Conservation (phyloP, 2,113 vertebrate genomes). For the Leiothrix lutea region DNA sequence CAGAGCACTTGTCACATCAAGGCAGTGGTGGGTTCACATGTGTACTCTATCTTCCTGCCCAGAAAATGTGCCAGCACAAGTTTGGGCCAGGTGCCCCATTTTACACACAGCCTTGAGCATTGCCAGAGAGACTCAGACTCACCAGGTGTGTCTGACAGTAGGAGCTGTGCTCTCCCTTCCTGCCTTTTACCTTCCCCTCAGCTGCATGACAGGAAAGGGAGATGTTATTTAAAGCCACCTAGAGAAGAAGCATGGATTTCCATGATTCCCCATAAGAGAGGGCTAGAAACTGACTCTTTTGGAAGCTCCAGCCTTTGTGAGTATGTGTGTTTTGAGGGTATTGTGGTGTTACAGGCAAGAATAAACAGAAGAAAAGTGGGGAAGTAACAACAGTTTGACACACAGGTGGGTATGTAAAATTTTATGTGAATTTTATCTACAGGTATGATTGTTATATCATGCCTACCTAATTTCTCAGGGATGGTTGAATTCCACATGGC, state of each 20-base stretch:
- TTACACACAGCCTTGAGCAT: neutral
- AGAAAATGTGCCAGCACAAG: neutral
- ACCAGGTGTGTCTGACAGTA: neutral
- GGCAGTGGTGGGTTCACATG: neutral
- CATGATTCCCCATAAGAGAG: neutral
- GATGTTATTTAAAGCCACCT: neutral
- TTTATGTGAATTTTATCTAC: neutral
- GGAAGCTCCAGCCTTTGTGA: neutral
- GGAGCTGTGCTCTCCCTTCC: neutral
- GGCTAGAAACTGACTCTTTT: accelerated
- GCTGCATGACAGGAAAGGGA: neutral
- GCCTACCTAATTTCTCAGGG: neutral
- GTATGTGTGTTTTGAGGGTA: neutral
- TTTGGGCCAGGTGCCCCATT: neutral
- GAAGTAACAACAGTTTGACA: neutral
- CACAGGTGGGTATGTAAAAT: accelerated
- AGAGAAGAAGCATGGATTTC: neutral
- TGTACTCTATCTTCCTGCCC: neutral
- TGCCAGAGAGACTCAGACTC: neutral
- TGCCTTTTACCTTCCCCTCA: neutral
- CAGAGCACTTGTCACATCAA: neutral
- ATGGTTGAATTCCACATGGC: accelerated
- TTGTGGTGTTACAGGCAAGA: neutral
- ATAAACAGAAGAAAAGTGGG: neutral
- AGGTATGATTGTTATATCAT: neutral